Evolutionary conservation across 1,140 invertebrate species (phyloP), one percentile per base, ranked within the genome.

Genomic region (Drosophila tristis): DNA sequence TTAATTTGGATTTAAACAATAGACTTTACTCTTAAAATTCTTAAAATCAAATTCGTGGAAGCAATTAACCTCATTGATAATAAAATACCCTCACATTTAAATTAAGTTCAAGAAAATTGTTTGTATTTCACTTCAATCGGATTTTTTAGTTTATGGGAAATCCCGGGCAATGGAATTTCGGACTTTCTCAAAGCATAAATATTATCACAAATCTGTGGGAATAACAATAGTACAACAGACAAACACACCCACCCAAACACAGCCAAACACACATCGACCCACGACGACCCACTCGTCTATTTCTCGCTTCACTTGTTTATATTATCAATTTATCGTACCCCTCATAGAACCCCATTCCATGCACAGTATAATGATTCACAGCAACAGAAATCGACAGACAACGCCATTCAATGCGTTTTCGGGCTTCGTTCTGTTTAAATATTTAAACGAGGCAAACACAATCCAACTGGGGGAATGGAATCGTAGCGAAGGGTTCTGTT

Each of bases 381-480:
- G 68, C 59, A 49, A 39, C 59, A 59, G 25, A 63, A 78, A 64
- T 79, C 73, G 71, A 65, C 62, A 76, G 67, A 60, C 70, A 79
- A 79, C 56, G 76, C 72, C 62, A 79, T 70, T 68, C 70, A 85
- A 85, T 65, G 64, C 61, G 62, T 66, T 77, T 78, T 74, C 63
- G 70, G 49, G 48, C 73, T 80, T 66, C 62, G 81, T 75, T 77
- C 74, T 86, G 47, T 86, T 66, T 74, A 85, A 85, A 85, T 77
- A 86, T 85, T 77, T 85, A 86, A 86, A 86, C 77, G 66, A 73
- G 57, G 44, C 74, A 77, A 59, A 55, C 56, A 57, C 54, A 77
- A 78, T 53, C 58, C 15, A 43, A 44, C 72, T 54, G 49, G 55
- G 43, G 53, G 45, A 16, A 15, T 29, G 26, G 50, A 26, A 25